Percentiles rank a stretch among this genome's conserved stretches.
These are phyloP conservation scores for Paracentrotus lividus DNA, from an alignment of 53 echinoderm and acorn worm species.

Conservation along the genomic window DNA sequence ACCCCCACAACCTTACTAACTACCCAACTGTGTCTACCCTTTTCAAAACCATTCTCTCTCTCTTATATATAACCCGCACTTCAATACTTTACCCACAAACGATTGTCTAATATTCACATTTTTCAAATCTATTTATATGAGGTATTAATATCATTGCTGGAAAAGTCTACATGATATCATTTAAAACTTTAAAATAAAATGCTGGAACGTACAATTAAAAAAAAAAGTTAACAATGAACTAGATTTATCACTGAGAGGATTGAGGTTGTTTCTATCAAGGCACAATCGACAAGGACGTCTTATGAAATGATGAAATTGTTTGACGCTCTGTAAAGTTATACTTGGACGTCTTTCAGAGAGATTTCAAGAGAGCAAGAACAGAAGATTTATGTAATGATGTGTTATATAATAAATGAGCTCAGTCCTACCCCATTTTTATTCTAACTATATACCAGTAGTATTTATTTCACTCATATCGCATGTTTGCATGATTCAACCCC, in stretches of 20 bases:
- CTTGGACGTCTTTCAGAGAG: not conserved
- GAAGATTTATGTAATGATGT: slow-evolving; percentile 58
- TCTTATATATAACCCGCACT: slow-evolving; percentile 12
- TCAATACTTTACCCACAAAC: not conserved
- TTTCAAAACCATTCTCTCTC: slow-evolving; percentile 19
- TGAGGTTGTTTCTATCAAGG: not conserved
- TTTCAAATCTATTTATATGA: not conserved
- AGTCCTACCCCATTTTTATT: slow-evolving; percentile 16
- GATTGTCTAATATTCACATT: too few relatives aligned
- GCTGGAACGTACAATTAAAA: not conserved
- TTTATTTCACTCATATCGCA: slow-evolving; percentile 20
- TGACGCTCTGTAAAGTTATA: not conserved
- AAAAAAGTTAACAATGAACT: not conserved
- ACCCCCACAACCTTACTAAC: not conserved
- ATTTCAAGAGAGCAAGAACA: slow-evolving; percentile 6
- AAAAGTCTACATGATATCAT: too few relatives aligned
- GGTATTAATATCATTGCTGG: not conserved
- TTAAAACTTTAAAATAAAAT: too few relatives aligned
- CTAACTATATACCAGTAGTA: slow-evolving; percentile 5
- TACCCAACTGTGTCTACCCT: not conserved
- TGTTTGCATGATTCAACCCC: slow-evolving; percentile 31
- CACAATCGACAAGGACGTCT: too few relatives aligned
- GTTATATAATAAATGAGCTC: slow-evolving; percentile 68
- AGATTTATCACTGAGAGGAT: not conserved
- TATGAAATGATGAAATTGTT: not conserved